Evolutionary conservation across 2,113 vertebrate genomes (phyloP), one percentile per base, ranked within the genome.

Genomic region (Anser cygnoides): DNA sequence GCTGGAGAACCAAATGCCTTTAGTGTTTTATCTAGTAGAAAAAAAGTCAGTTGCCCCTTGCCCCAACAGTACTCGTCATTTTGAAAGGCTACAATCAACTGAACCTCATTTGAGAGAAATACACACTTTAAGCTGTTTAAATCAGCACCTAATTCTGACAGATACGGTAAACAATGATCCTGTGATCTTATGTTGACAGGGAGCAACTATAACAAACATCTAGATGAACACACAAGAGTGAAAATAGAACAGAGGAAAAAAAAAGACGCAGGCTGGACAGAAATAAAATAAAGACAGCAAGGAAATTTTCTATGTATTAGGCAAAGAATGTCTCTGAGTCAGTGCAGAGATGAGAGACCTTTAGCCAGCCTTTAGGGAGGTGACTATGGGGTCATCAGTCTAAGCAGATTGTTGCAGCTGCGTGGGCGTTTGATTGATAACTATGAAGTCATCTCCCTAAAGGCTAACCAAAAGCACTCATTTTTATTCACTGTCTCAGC

Each of bases 341-440:
- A 66, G 15, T 3, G 8, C 5, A 65, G 55, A 55, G 61, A 63
- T 75, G 41, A 82, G 19, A 59, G 76, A 67, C 52, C 82, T 58
- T 37, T 12, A 74, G 89, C 29, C 78, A 93, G 81, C 81, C 91
- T 91, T 71, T 29, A 71, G 76, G 46, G 89, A 78, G 21, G 62
- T 52, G 62, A 62, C 86, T 54, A 13, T 11, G 46, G 68, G 89
- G 95, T 89, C 91, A 85, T 13, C 52, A 49, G 62, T 93, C 85
- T 92, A 33, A 92, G 74, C 77, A 84, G 87, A 92, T 52, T 84
- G 73, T 14, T 79, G 54, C 49, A 89, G 54, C 71, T 87, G 66
- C 8, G 7, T 89, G 62, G 94, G 77, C 75, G 44, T 84, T 83
- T 72, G 86, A 78, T 39, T 92, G 91, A 82, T 84, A 91, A 89